A percentile compares a stretch with the other conserved stretches of the same genome.
phyloP scores from a whole-genome alignment of 2,113 vertebrate genomes.

The Tapirus terrestris region DNA sequence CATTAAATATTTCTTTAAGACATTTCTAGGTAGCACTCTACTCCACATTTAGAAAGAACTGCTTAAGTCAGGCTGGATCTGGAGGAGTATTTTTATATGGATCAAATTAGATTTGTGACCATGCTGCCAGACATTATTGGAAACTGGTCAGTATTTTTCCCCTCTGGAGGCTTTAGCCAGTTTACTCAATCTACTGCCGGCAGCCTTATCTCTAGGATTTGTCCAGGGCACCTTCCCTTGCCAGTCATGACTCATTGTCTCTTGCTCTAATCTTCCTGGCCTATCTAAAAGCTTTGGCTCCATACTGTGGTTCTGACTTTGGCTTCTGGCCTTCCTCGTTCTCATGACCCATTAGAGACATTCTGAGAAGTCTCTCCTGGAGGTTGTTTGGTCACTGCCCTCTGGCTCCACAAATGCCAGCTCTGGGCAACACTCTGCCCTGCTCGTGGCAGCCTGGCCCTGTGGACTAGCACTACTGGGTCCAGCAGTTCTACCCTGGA shows the following conservation, averaged over 20 bases:
- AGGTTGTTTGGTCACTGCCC: not conserved
- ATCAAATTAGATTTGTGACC: constrained; percentile 55
- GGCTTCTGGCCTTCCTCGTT: not conserved
- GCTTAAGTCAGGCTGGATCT: not conserved
- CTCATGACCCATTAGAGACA: not conserved
- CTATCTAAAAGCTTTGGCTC: constrained; percentile 44
- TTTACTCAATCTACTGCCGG: not conserved
- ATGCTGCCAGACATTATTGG: constrained; percentile 17
- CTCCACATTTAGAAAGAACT: not conserved
- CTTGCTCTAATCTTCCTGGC: constrained; percentile 12
- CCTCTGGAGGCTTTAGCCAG: not conserved
- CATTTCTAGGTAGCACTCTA: not conserved
- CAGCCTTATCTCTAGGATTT: not conserved
- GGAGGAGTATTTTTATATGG: constrained; percentile 19
- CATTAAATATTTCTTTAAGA: constrained; percentile 6
- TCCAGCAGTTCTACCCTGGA: not conserved
- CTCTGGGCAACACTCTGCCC: not conserved
- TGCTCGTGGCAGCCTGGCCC: not conserved
- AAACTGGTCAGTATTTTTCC: constrained; percentile 30
- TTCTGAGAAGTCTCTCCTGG: not conserved
- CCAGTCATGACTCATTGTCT: not conserved
- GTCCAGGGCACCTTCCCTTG: not conserved
- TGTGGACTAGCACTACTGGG: not conserved
- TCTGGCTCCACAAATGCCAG: not conserved
- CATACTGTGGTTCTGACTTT: not conserved